phyloP scores from a whole-genome alignment of 2,797 vertebrate species.

The Carduelis carduelis region DNA sequence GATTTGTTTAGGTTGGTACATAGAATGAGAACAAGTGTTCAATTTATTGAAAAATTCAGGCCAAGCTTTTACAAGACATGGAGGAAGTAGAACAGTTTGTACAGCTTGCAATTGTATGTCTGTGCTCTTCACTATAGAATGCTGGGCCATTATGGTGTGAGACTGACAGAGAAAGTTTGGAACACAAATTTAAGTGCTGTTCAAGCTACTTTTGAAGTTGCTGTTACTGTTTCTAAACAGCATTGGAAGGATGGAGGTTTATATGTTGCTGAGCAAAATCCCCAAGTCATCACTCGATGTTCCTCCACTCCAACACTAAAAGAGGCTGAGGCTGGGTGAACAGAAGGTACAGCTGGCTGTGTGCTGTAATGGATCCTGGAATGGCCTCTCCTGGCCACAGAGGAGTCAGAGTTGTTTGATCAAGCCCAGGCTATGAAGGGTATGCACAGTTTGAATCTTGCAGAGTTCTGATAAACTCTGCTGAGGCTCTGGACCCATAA shows the following conservation, averaged over 20 bases:
- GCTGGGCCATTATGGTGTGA: background rate
- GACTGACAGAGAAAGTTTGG: background rate
- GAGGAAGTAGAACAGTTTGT: background rate
- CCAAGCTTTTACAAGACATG: background rate
- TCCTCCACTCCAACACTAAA: background rate
- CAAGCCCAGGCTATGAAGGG: background rate
- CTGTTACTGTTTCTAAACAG: background rate
- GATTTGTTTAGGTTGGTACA: background rate
- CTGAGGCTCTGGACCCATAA: background rate
- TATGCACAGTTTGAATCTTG: background rate
- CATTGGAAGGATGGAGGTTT: background rate
- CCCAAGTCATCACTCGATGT: rapidly evolving
- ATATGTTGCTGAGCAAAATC: background rate
- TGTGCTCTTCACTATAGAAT: background rate
- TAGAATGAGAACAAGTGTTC: background rate
- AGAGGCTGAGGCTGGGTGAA: background rate
- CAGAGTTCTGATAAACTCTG: background rate
- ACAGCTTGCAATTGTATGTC: background rate
- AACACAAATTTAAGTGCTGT: background rate
- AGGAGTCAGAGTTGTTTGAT: background rate
- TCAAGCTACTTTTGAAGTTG: background rate
- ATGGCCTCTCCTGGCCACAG: background rate
- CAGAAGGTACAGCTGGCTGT: background rate
- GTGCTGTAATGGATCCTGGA: background rate
- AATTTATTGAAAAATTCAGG: background rate